phyloP scores from a whole-genome alignment of 2,888 invertebrate genomes.

The Mystacides longicornis region DNA sequence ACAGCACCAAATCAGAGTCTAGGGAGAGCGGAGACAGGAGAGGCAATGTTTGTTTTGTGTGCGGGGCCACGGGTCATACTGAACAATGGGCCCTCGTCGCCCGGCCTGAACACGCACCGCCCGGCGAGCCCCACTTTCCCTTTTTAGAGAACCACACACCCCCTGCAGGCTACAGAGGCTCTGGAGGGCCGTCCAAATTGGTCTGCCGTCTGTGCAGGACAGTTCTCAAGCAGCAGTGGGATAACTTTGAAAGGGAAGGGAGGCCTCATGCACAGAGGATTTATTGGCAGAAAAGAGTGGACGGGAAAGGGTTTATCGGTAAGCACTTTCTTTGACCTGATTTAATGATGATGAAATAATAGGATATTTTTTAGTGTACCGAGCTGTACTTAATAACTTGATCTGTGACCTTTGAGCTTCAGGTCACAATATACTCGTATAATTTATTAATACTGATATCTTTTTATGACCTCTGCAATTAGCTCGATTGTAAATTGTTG shows the following conservation, averaged over 20 bases:
- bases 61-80: slow-evolving; percentile 62
- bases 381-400: no score
- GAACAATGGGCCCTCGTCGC: slow-evolving; percentile 55
- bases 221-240: slow-evolving; percentile 86
- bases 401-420: no score
- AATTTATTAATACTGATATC: no score
- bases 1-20: not conserved
- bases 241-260: slow-evolving; percentile 76
- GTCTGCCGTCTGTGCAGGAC: slow-evolving; percentile 83
- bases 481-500: no score
- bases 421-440: no score
- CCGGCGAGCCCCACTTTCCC: slow-evolving; percentile 80
- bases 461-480: no score
- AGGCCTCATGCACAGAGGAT: slow-evolving; percentile 81
- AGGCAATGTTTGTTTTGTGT: slow-evolving; percentile 54
- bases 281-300: slow-evolving; percentile 88
- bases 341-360: no score
- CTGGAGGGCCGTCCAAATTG: slow-evolving; percentile 51
- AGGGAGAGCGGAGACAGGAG: not conserved
- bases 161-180: slow-evolving; percentile 64
- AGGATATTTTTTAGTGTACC: no score
- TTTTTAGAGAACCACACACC: slow-evolving; percentile 86
- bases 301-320: slow-evolving; percentile 81
- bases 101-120: slow-evolving; percentile 59
- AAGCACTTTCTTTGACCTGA: no score